Evolutionary conservation across 1,140 invertebrate genomes (phyloP).

Genomic region (Drosophila simulans): DNA sequence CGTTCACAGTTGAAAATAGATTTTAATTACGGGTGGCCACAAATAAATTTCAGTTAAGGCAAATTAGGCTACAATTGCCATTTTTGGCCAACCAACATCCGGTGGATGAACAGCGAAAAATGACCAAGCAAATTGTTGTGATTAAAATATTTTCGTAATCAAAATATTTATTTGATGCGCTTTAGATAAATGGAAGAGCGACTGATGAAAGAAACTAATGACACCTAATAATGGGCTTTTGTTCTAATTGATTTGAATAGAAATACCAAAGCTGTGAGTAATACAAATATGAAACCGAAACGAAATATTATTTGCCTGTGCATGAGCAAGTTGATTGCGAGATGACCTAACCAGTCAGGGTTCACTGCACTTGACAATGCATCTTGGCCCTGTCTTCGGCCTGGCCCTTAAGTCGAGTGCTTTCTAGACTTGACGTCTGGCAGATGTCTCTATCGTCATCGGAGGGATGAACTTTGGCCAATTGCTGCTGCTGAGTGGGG

Average conservation of each 20-base stretch:
- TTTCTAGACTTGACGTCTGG: constrained; percentile 39
- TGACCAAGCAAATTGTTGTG: neutral
- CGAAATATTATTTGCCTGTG: neutral
- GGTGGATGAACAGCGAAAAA: constrained; percentile 20
- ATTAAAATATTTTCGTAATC: neutral
- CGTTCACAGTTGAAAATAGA: constrained; percentile 40
- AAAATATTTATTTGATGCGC: too few relatives aligned
- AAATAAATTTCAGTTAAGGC: constrained; percentile 59
- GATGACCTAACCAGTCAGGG: constrained; percentile 37
- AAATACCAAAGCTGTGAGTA: too few relatives aligned
- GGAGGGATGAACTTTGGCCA: constrained; percentile 38
- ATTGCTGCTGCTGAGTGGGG: constrained; percentile 33
- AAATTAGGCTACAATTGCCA: constrained; percentile 36
- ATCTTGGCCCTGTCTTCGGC: constrained; percentile 35
- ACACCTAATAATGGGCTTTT: too few relatives aligned
- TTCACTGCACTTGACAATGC: constrained; percentile 71
- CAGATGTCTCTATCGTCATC: constrained; percentile 29
- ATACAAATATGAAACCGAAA: too few relatives aligned
- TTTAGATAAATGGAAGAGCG: too few relatives aligned
- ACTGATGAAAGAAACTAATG: too few relatives aligned
- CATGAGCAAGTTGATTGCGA: neutral
- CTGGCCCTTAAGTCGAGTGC: constrained; percentile 37
- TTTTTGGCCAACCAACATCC: constrained; percentile 31
- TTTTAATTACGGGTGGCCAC: constrained; percentile 48
- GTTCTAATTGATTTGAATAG: too few relatives aligned